Evolutionary conservation across 2,888 invertebrate species (phyloP).

Genomic region (Macropis europaea): DNA sequence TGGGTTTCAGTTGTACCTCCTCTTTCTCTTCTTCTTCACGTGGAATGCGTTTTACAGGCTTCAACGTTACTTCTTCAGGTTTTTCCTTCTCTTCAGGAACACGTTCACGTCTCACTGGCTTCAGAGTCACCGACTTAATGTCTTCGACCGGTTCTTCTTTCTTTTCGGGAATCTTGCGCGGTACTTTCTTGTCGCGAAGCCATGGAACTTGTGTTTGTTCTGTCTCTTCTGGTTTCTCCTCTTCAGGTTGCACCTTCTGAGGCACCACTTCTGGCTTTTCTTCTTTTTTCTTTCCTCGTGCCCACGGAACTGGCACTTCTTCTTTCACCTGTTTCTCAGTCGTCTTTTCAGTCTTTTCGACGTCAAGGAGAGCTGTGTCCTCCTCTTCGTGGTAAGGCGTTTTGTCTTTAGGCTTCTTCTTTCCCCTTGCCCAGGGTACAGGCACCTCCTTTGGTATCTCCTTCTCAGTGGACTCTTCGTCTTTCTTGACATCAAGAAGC

Average conservation of each 20-base stretch:
- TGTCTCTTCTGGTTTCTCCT: conserved; percentile 52
- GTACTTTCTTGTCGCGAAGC: conserved; percentile 67
- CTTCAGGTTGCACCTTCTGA: conserved; percentile 43
- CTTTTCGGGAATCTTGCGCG: conserved; percentile 55
- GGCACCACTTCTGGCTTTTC: conserved; percentile 29
- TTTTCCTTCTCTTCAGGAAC: conserved; percentile 54
- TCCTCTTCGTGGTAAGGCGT: conserved; percentile 61
- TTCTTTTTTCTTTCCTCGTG: conserved; percentile 60
- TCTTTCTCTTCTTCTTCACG: conserved; percentile 74
- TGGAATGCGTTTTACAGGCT: conserved; percentile 73
- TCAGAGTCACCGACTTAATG: conserved; percentile 58
- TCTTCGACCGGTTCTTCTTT: conserved; percentile 61
- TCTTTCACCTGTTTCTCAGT: conserved; percentile 61
- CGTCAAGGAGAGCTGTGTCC: conserved; percentile 59
- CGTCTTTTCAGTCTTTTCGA: conserved; percentile 46
- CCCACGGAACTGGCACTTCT: conserved; percentile 69
- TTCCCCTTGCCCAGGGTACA: conserved; percentile 77
- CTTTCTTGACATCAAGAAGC: conserved; percentile 41
- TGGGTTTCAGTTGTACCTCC: conserved; percentile 72
- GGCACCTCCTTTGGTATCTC: conserved; percentile 64
- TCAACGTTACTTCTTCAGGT: conserved; percentile 71
- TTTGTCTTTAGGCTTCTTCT: conserved; percentile 56
- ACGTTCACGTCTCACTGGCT: conserved; percentile 57
- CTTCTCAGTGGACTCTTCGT: conserved; percentile 50
- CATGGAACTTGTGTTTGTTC: conserved; percentile 66